These are phyloP conservation scores for Cinara cedri DNA, from an alignment of 2,888 invertebrate genomes.

Conservation along the genomic window DNA sequence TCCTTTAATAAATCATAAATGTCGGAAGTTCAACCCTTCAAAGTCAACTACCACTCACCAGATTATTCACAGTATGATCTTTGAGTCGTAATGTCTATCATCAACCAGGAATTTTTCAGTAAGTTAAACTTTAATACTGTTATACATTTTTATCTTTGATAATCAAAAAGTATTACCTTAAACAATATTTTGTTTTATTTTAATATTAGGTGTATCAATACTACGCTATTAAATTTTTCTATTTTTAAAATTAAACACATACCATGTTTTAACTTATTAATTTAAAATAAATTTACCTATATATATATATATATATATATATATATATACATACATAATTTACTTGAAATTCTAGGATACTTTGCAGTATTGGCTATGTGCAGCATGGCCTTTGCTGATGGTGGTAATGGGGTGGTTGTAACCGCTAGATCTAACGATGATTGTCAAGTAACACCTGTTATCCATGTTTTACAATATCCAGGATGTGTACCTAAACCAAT, in stretches of 20 bases:
- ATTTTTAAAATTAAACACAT: too few species aligned
- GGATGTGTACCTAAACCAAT: slow-evolving; percentile 92
- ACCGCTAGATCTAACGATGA: slow-evolving; percentile 68
- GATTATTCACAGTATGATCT: slow-evolving; percentile 56
- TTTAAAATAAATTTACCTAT: too few species aligned
- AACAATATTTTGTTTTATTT: too few species aligned
- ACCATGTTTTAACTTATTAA: too few species aligned
- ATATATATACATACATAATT: neutral
- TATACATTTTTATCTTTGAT: neutral
- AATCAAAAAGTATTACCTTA: neutral
- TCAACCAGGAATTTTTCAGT: slow-evolving; percentile 49
- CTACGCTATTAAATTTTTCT: too few species aligned
- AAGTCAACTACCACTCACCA: slow-evolving; percentile 29
- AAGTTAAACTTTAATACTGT: slow-evolving; percentile 28
- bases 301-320: too few species aligned
- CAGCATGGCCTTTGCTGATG: slow-evolving; percentile 43
- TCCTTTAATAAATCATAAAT: slow-evolving; percentile 50
- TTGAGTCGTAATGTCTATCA: slow-evolving; percentile 56
- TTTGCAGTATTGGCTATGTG: slow-evolving; percentile 45
- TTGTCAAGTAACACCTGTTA: slow-evolving; percentile 89
- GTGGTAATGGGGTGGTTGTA: slow-evolving; percentile 40
- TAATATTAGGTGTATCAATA: too few species aligned
- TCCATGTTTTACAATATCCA: slow-evolving; percentile 87
- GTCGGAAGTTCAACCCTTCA: slow-evolving; percentile 45
- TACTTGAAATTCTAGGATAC: slow-evolving; percentile 14